A percentile compares a stretch with the other conserved stretches of the same genome.
Evolutionary conservation across 1,140 invertebrate genomes (phyloP).

Genomic region (Portunus trituberculatus): DNA sequence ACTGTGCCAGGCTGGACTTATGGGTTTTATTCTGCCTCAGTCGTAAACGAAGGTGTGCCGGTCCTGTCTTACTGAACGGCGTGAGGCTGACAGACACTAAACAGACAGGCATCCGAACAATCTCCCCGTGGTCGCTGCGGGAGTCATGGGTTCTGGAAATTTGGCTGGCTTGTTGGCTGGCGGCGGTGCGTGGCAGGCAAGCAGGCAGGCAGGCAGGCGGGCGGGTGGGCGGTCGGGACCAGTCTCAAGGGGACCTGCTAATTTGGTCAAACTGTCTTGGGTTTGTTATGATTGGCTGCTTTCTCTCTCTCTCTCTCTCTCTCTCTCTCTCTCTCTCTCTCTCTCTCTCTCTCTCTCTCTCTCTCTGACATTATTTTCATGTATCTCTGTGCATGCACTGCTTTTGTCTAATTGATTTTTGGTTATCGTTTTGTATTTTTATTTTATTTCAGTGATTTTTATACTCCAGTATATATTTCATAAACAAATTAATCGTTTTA

Average conservation of each 20-base stretch:
- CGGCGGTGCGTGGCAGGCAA: not conserved
- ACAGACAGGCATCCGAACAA: not conserved
- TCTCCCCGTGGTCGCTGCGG: not conserved
- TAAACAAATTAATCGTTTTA: too few species aligned
- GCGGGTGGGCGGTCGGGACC: not conserved
- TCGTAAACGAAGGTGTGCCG: not conserved
- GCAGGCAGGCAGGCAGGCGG: not conserved
- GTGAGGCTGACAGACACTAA: not conserved
- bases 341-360: not conserved
- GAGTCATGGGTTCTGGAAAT: not conserved
- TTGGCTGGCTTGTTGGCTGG: not conserved
- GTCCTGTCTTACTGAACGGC: not conserved
- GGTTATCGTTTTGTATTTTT: too few species aligned
- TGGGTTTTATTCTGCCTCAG: too few species aligned
- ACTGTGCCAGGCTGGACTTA: too few species aligned
- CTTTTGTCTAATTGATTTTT: too few species aligned
- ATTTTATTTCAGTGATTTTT: too few species aligned
- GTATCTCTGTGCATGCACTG: too few species aligned
- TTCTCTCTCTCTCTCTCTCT: not conserved
- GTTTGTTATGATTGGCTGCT: slow-evolving; percentile 3
- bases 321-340: not conserved
- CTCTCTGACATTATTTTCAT: not conserved
- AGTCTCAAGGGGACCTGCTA: not conserved
- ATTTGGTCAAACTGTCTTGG: slow-evolving; percentile 18
- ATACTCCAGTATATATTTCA: too few species aligned